Evolutionary conservation across 2,113 vertebrate genomes (phyloP).

Genomic region (Oncorhynchus gorbuscha): DNA sequence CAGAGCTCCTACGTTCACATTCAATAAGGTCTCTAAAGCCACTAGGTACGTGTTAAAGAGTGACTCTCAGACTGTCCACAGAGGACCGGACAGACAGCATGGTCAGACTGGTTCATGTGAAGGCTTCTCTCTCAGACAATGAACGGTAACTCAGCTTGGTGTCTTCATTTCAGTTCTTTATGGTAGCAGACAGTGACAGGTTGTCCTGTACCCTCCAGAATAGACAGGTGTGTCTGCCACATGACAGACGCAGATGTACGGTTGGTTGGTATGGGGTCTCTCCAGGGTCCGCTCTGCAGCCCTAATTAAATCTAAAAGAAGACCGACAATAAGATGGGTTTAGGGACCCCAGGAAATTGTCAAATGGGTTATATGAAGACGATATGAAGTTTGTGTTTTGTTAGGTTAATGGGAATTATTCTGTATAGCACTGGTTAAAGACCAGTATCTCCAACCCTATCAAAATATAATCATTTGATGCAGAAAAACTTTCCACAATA

Average conservation of each 20-base stretch:
- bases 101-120: conserved; percentile 35
- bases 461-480: background rate
- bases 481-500: background rate
- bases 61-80: conserved; percentile 31
- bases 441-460: background rate
- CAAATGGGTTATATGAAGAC: background rate
- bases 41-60: conserved; percentile 68
- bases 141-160: conserved; percentile 52
- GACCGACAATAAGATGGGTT: conserved; percentile 33
- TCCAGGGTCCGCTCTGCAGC: conserved; percentile 25
- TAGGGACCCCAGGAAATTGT: background rate
- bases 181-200: background rate
- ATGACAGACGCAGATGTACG: conserved; percentile 41
- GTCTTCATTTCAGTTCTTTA: conserved; percentile 48
- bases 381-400: background rate
- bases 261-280: conserved; percentile 30
- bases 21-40: conserved; percentile 59
- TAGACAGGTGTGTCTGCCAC: background rate
- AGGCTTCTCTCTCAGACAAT: conserved; percentile 61
- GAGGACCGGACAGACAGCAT: conserved; percentile 15
- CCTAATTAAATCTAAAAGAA: too few relatives aligned
- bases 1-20: conserved; percentile 37
- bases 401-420: background rate
- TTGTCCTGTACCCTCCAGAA: background rate
- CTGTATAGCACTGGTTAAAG: background rate